A percentile compares a stretch with the other conserved stretches of the same genome.
These are phyloP conservation scores for Drosophila niveifrons DNA, from an alignment of 2,888 invertebrate genomes.

Conservation along the genomic window DNA sequence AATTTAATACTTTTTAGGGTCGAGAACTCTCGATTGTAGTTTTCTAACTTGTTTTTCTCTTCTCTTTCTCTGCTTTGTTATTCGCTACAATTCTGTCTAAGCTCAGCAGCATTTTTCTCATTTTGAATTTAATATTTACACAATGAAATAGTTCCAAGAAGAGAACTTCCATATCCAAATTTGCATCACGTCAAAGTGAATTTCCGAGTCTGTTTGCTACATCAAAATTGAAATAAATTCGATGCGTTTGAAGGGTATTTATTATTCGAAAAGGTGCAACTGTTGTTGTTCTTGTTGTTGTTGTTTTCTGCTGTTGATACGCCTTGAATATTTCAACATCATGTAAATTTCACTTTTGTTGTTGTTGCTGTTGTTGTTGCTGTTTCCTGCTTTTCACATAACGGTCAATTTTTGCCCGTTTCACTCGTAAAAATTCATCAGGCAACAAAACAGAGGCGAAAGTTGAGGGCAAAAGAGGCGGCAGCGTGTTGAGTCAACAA, in stretches of 20 bases:
- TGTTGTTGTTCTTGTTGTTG: conserved; percentile 10
- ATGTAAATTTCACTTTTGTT: conserved; percentile 47
- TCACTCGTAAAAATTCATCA: conserved; percentile 53
- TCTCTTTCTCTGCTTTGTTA: too few species aligned
- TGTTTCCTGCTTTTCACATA: conserved; percentile 27
- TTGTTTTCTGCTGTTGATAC: conserved; percentile 7
- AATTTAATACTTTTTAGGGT: too few species aligned
- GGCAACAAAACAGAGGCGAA: conserved; percentile 34
- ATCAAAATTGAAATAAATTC: not conserved
- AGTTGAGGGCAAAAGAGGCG: not conserved
- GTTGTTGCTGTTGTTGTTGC: conserved; percentile 16
- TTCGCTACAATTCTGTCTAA: too few species aligned
- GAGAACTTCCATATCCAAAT: not conserved
- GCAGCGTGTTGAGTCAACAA: conserved; percentile 63
- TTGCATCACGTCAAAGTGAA: not conserved
- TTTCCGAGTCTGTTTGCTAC: not conserved
- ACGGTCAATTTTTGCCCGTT: conserved; percentile 34
- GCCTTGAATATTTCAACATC: conserved; percentile 57
- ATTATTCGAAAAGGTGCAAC: conserved; percentile 7
- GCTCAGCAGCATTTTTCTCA: not conserved
- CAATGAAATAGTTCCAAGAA: not conserved
- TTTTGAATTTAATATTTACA: not conserved
- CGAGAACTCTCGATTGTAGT: too few species aligned
- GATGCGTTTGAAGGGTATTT: conserved; percentile 9
- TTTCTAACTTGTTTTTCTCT: too few species aligned